Evolutionary conservation across 2,113 vertebrate species (phyloP), one percentile per base, ranked within the genome.

Genomic region (Prionailurus bengalensis): DNA sequence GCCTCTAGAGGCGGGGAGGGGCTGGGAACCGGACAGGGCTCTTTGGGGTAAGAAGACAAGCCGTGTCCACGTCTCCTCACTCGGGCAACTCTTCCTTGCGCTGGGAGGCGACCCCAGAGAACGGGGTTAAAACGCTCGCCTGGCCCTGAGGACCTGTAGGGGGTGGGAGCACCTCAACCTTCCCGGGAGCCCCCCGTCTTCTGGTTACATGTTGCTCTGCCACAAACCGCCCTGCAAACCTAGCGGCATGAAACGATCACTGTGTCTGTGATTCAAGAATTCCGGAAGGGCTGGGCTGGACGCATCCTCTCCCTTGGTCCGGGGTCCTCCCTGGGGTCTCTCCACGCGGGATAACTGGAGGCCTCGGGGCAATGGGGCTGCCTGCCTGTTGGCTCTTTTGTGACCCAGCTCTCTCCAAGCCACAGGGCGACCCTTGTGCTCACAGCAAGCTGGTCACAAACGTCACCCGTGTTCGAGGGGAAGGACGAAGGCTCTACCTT

Each of bases 161-260:
- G 58, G 5, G 23, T 51, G 10, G 31, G 6, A 4, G 21, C n/a
- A 16, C 2, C 13, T 53, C 19, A 39, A 31, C 3, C 33, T 10
- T 0, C 42, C 12, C 33, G n/a, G 58, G 45, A 9, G 45, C 4
- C 33, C 29, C n/a, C 17, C 16, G 53, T 1, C 16, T 14, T n/a
- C 11, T 2, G 5, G 19, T 31, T 33, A 2, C 2, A 4, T 3
- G 8, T 1, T 33, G 2, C 31, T 9, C 11, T 4, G 29, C 2
- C 55, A 5, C 23, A n/a, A 33, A 29, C 6, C 27, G 12, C 31
- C 78, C 23, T 63, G 4, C 9, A 88, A 25, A 71, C 33, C 5
- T 1, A 53, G 21, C 1, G 0, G 7, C 8, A 12, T 29, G 29
- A 90, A n/a, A 29, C 2, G 9, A 42, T 25, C 11, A n/a, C 17